A percentile compares a stretch with the other conserved stretches of the same genome.
Evolutionary conservation across 2,113 vertebrate genomes (phyloP).

Genomic region (Danio rerio): DNA sequence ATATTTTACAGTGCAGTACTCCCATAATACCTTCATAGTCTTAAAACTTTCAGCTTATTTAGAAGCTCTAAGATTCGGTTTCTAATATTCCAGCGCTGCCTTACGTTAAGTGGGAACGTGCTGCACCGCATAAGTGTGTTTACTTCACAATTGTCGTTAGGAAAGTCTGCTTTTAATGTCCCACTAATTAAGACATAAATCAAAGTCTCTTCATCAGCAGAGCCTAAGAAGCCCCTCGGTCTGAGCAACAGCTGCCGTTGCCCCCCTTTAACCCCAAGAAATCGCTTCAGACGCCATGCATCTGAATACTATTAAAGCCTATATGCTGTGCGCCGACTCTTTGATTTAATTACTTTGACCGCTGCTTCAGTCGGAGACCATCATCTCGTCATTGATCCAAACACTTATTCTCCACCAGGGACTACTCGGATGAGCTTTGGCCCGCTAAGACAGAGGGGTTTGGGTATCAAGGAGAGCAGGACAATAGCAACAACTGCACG

Average conservation of each 20-base stretch:
- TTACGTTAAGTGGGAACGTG: slow-evolving; percentile 60
- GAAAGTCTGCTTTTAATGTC: slow-evolving; percentile 75
- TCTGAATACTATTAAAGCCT: slow-evolving; percentile 82
- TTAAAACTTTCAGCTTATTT: too few relatives aligned
- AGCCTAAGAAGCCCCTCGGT: slow-evolving; percentile 69
- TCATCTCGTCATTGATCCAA: slow-evolving; percentile 71
- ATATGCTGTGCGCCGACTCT: slow-evolving; percentile 64
- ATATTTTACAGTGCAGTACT: too few relatives aligned
- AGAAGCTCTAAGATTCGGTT: too few relatives aligned
- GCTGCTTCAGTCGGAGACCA: slow-evolving; percentile 61
- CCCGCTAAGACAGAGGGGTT: slow-evolving; percentile 54
- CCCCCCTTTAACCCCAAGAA: slow-evolving; percentile 74
- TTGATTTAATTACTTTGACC: slow-evolving; percentile 73
- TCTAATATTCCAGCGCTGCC: too few relatives aligned
- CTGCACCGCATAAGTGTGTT: slow-evolving; percentile 45
- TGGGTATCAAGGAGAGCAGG: slow-evolving; percentile 77
- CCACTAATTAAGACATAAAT: slow-evolving; percentile 79
- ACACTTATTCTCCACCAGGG: slow-evolving; percentile 75
- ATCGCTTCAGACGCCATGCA: slow-evolving; percentile 83
- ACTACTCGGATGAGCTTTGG: slow-evolving; percentile 58
- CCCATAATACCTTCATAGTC: too few relatives aligned
- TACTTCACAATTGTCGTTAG: slow-evolving; percentile 66
- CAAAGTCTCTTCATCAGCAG: slow-evolving; percentile 75
- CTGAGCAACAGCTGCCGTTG: slow-evolving; percentile 76
- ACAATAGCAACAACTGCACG: slow-evolving; percentile 84